Evolutionary conservation across 2,113 vertebrate genomes (phyloP).

Genomic region (Empidonax alnorum): DNA sequence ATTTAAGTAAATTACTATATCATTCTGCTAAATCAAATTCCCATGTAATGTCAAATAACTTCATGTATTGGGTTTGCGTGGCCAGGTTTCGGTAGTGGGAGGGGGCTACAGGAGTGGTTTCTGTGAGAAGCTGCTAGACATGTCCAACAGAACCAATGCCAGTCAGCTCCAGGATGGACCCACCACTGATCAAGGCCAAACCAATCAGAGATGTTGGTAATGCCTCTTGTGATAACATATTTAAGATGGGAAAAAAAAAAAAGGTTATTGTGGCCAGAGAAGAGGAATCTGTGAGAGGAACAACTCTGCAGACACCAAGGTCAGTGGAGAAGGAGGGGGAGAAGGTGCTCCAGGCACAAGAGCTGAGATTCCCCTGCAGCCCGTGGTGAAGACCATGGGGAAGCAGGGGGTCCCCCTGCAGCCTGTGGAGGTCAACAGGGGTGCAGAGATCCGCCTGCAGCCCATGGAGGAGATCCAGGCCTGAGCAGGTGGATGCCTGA

Average conservation of each 20-base stretch:
- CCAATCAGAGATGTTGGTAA: background rate
- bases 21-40: slow-evolving; percentile 4
- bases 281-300: background rate
- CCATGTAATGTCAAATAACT: background rate
- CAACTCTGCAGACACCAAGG: background rate
- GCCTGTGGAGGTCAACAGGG: background rate
- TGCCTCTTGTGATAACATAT: background rate
- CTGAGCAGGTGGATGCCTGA: background rate
- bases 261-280: background rate
- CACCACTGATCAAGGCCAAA: background rate
- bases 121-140: background rate
- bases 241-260: background rate
- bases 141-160: background rate
- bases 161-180: background rate
- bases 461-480: background rate
- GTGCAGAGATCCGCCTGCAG: background rate
- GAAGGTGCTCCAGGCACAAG: background rate
- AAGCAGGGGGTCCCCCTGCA: background rate
- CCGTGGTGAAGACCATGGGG: background rate
- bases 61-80: background rate
- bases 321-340: background rate
- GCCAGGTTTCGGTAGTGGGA: rapidly evolving
- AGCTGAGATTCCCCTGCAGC: background rate
- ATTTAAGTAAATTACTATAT: slow-evolving; percentile 3
- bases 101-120: background rate